Conservation (phyloP, 2,888 invertebrate genomes). For the Stratiomys singularior region DNA sequence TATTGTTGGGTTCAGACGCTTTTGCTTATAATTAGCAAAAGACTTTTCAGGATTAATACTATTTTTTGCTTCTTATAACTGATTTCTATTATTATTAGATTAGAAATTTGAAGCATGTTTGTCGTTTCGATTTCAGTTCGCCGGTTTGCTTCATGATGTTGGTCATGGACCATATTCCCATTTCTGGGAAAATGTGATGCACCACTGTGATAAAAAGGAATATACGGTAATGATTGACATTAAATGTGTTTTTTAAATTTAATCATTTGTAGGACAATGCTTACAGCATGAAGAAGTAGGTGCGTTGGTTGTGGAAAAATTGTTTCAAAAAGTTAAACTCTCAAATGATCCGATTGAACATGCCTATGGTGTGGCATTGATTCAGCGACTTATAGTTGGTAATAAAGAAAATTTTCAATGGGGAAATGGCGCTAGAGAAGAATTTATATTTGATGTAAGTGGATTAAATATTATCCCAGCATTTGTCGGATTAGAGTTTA, state of each 20-base stretch:
- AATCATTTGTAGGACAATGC: not conserved
- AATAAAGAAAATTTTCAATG: slow-evolving; percentile 49
- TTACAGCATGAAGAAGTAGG: slow-evolving; percentile 33
- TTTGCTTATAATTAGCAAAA: too few relatives aligned
- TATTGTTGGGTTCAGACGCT: too few relatives aligned
- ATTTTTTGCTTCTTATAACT: too few relatives aligned
- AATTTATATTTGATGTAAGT: slow-evolving; percentile 60
- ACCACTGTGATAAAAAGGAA: not conserved
- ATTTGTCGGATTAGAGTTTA: too few relatives aligned
- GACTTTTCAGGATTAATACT: too few relatives aligned
- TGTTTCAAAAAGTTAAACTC: slow-evolving; percentile 47
- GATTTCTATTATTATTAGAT: too few relatives aligned
- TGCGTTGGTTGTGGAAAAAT: slow-evolving; percentile 52
- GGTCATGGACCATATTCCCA: slow-evolving; percentile 78
- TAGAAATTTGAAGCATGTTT: too few relatives aligned
- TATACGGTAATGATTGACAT: not conserved
- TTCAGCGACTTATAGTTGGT: slow-evolving; percentile 60
- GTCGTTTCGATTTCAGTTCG: slow-evolving; percentile 68
- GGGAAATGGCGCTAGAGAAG: slow-evolving; percentile 53
- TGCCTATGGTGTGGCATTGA: slow-evolving; percentile 57
- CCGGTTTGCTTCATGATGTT: slow-evolving; percentile 75
- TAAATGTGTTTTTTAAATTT: not conserved
- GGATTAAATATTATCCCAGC: too few relatives aligned
- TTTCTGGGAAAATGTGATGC: slow-evolving; percentile 67
- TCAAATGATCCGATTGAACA: slow-evolving; percentile 52